phyloP scores from a whole-genome alignment of 2,113 vertebrate genomes.

The Lasiurus borealis region DNA sequence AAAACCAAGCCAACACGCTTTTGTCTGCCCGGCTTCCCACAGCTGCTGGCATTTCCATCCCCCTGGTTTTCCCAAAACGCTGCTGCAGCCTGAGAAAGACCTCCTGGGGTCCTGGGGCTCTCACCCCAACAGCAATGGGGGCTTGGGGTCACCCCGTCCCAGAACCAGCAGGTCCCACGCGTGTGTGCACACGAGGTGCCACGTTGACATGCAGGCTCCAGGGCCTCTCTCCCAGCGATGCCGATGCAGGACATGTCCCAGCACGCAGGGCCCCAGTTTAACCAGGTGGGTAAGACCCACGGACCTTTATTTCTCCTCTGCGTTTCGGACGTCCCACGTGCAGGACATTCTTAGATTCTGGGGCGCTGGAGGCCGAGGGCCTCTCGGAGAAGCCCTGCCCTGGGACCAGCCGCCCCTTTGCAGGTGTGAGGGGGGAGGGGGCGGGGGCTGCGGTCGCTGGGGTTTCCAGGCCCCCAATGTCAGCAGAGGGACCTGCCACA shows the following conservation, averaged over 20 bases:
- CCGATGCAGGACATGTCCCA: too few relatives aligned
- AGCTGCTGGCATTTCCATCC: background rate
- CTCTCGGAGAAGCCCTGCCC: background rate
- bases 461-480: background rate
- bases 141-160: background rate
- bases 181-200: background rate
- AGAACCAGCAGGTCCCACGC: background rate
- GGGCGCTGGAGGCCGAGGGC: background rate
- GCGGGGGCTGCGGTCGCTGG: background rate
- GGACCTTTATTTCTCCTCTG: too few relatives aligned
- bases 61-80: constrained; percentile 29
- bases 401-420: background rate
- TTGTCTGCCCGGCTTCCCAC: background rate
- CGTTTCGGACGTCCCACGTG: too few relatives aligned
- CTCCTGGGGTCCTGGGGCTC: background rate
- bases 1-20: constrained; percentile 13
- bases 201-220: background rate
- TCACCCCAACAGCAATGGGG: accelerated
- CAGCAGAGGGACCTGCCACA: background rate
- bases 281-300: too few relatives aligned
- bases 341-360: too few relatives aligned
- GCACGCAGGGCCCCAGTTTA: too few relatives aligned
- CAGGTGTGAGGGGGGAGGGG: too few relatives aligned
- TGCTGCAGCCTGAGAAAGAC: background rate
- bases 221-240: background rate